Evolutionary conservation across 2,797 vertebrate genomes (phyloP), one percentile per base, ranked within the genome.

Genomic region (Falco biarmicus): DNA sequence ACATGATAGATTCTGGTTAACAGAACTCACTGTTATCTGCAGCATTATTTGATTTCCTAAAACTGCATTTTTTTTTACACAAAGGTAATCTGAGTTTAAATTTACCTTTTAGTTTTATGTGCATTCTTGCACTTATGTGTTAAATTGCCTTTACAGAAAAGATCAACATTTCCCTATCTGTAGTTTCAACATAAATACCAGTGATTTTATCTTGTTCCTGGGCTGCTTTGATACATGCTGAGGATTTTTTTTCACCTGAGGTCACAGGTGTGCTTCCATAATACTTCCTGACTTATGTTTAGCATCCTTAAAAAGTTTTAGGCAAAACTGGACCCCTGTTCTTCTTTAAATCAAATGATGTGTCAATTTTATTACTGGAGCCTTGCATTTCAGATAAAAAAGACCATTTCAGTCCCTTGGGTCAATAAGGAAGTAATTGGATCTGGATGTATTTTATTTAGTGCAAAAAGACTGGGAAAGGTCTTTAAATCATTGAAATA

Each of bases 221-320:
- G 15, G 15, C 15, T 79, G 15, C 88, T 93, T 93, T 96, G 77
- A 84, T 95, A 78, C 28, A 68, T 2, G 6, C 37, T 73, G 34
- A 76, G 66, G 21, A 6, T 28, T 73, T 64, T 89, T 84, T 93
- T 93, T 70, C 54, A 56, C 48, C 66, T 87, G 63, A 90, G 66
- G 56, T 90, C 64, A 77, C 81, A 89, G 84, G 51, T 94, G 84
- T 95, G 78, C 94, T 96, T 95, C 66, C 43, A 34, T 73, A 89
- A 74, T 70, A 66, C 28, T 89, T 57, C 37, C 7, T n/a, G 20
- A 57, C 75, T 80, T 84, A 65, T 10, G 25, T 78, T 82, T 26
- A 84, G 9, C 18, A 48, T 20, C 28, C 39, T 91, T 45, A 18
- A 76, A 82, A 91, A 18, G 15, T 79, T 81, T 26, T 32, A 84